Evolutionary conservation across 2,113 vertebrate species (phyloP).

Genomic region (Copsychus sechellarum): DNA sequence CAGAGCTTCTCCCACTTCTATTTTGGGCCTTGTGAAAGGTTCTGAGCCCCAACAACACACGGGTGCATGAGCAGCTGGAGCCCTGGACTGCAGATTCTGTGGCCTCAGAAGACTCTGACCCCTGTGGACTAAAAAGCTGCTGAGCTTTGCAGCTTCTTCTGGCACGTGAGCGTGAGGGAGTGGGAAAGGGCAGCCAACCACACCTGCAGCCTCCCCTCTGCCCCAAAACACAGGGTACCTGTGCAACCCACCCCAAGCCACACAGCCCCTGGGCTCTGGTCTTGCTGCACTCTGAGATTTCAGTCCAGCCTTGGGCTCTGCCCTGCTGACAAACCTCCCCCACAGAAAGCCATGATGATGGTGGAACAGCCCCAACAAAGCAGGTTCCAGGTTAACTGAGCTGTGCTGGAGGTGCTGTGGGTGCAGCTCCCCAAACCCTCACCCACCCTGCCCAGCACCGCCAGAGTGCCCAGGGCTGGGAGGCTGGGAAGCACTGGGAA

Average conservation of each 20-base stretch:
- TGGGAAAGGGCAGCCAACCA: neutral
- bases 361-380: too few species aligned
- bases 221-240: neutral
- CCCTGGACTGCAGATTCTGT: neutral
- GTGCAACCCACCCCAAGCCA: neutral
- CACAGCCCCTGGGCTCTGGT: fast-evolving
- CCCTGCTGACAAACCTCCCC: neutral
- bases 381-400: neutral
- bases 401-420: fast-evolving
- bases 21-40: neutral
- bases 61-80: fast-evolving
- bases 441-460: neutral
- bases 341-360: fast-evolving
- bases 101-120: neutral
- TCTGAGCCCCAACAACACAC: neutral
- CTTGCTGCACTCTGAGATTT: neutral
- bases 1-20: fast-evolving
- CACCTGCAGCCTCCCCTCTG: neutral
- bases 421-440: neutral
- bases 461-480: fast-evolving
- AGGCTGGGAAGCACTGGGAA: neutral
- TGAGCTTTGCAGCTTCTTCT: neutral
- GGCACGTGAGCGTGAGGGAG: fast-evolving
- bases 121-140: neutral
- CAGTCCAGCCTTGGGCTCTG: neutral